Percentiles rank a stretch among this genome's conserved stretches.
phyloP scores from a whole-genome alignment of 1,140 invertebrate species.

The Pseudomyrmex gracilis region DNA sequence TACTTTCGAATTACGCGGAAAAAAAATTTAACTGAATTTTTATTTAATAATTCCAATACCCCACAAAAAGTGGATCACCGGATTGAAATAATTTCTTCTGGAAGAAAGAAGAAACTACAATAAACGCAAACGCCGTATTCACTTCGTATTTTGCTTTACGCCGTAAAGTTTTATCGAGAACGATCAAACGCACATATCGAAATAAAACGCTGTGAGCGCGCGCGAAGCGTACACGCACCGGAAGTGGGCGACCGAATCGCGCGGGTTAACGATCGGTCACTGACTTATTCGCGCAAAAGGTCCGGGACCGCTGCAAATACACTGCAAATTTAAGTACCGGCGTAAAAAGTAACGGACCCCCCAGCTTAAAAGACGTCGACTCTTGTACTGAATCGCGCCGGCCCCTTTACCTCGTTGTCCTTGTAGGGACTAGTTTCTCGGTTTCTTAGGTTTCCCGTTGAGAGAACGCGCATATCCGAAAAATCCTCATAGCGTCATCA shows the following conservation, averaged over 20 bases:
- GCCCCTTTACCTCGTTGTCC: conserved; percentile 79
- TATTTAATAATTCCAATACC: too few relatives aligned
- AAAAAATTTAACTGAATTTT: too few relatives aligned
- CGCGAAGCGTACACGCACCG: conserved; percentile 67
- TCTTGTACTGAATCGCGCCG: conserved; percentile 72
- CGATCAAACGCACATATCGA: not conserved
- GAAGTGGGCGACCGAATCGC: conserved; percentile 73
- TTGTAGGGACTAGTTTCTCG: conserved; percentile 74
- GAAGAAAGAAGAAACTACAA: too few relatives aligned
- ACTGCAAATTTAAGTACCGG: conserved; percentile 69
- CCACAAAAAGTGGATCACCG: too few relatives aligned
- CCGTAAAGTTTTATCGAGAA: not conserved
- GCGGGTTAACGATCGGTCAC: conserved; percentile 76
- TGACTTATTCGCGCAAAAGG: conserved; percentile 78
- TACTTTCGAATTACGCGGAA: too few relatives aligned
- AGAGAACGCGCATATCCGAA: not conserved
- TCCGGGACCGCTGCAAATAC: conserved; percentile 61
- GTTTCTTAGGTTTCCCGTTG: not conserved
- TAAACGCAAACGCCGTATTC: too few relatives aligned
- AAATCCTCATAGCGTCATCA: conserved; percentile 23
- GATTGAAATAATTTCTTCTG: too few relatives aligned
- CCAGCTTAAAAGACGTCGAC: conserved; percentile 71
- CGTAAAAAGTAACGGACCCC: conserved; percentile 79
- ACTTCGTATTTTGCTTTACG: not conserved
- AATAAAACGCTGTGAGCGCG: conserved; percentile 10